These are phyloP conservation scores for Mythimna loreyi DNA, from an alignment of 2,888 invertebrate genomes.

Conservation along the genomic window DNA sequence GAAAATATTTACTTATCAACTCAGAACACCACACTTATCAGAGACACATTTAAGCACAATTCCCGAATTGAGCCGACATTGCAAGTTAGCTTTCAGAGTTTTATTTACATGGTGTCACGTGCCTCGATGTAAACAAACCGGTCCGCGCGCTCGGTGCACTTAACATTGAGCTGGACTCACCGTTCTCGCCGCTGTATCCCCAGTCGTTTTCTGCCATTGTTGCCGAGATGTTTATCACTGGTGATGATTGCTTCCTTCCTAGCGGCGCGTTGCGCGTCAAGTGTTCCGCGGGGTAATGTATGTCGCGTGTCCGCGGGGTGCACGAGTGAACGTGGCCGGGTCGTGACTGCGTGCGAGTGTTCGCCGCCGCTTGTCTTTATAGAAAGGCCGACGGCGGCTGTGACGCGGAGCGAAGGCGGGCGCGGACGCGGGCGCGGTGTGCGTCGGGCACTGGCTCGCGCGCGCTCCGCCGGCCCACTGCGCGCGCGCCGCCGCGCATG, in stretches of 20 bases:
- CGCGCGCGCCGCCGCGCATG: conserved; percentile 70
- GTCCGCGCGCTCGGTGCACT: conserved; percentile 74
- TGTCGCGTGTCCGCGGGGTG: conserved; percentile 81
- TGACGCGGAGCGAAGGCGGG: conserved; percentile 70
- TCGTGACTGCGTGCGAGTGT: conserved; percentile 86
- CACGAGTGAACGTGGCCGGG: conserved; percentile 82
- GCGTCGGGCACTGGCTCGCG: conserved; percentile 71
- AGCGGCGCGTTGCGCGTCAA: conserved; percentile 55
- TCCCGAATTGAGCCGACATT: conserved; percentile 9
- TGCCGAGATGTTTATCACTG: conserved; percentile 74
- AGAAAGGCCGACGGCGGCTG: conserved; percentile 71
- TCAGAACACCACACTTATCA: conserved; percentile 11
- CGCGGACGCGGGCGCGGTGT: conserved; percentile 59
- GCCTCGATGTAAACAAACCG: conserved; percentile 89
- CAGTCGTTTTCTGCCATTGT: conserved; percentile 87
- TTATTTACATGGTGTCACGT: conserved; percentile 85
- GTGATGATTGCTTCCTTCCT: conserved; percentile 63
- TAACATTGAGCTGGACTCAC: conserved; percentile 82
- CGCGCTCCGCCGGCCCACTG: conserved; percentile 78
- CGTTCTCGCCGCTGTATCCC: conserved; percentile 92
- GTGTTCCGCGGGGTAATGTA: conserved; percentile 66
- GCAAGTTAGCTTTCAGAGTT: conserved; percentile 59
- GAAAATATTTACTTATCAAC: conserved; percentile 11
- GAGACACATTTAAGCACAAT: conserved; percentile 31
- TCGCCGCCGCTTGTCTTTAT: conserved; percentile 83